Percentiles rank a stretch among this genome's conserved stretches.
phyloP scores from a whole-genome alignment of 2,888 invertebrate genomes.

The Zelleria hepariella region DNA sequence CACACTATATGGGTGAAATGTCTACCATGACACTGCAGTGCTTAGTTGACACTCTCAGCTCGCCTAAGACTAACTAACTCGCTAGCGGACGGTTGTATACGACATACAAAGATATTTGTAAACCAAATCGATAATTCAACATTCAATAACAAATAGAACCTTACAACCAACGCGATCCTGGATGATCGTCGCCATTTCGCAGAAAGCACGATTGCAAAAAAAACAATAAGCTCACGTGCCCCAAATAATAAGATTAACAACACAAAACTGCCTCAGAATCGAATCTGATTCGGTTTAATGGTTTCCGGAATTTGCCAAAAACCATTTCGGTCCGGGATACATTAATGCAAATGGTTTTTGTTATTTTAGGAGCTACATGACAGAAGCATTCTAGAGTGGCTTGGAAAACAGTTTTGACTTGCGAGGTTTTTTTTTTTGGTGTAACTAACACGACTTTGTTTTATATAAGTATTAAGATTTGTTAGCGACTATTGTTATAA shows the following conservation, averaged over 20 bases:
- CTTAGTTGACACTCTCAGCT: too few relatives aligned
- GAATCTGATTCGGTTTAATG: constrained; percentile 40
- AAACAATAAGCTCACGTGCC: constrained; percentile 59
- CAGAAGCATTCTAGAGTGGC: constrained; percentile 39
- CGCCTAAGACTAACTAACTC: too few relatives aligned
- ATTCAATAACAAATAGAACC: too few relatives aligned
- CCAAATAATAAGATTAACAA: constrained; percentile 49
- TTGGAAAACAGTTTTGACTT: too few relatives aligned
- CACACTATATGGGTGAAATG: too few relatives aligned
- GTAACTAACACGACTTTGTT: too few relatives aligned
- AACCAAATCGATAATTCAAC: background rate
- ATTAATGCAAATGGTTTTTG: constrained; percentile 27
- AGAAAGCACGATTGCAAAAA: constrained; percentile 43
- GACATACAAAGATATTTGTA: too few relatives aligned
- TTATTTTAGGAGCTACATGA: constrained; percentile 22
- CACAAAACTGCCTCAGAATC: constrained; percentile 29
- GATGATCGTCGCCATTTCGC: constrained; percentile 39
- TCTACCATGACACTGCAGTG: too few relatives aligned
- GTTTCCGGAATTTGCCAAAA: constrained; percentile 49
- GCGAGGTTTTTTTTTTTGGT: too few relatives aligned
- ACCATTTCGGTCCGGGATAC: constrained; percentile 25
- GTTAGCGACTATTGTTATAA: too few relatives aligned
- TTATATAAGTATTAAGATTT: too few relatives aligned
- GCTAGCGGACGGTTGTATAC: too few relatives aligned
- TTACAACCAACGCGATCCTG: background rate